Evolutionary conservation across 37 sponge, comb jelly and placozoan species (phyloP).

Genomic region (Amphimedon queenslandica): DNA sequence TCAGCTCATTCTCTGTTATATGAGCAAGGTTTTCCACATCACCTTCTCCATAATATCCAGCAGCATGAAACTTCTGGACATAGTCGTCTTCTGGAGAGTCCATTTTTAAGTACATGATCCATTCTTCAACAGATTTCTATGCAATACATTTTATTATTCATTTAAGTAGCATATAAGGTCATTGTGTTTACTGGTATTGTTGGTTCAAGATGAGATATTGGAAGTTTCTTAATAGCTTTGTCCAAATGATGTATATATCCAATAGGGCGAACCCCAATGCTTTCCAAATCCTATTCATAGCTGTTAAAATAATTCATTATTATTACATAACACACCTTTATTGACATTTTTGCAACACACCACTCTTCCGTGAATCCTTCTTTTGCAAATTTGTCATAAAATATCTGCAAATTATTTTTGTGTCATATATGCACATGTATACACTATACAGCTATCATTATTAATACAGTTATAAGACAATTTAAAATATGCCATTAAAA

Average conservation of each 20-base stretch:
- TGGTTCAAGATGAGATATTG: slow-evolving; percentile 32
- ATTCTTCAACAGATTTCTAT: slow-evolving; percentile 42
- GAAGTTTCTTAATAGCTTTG: slow-evolving; percentile 53
- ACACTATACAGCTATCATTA: too few species aligned
- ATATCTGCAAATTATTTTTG: slow-evolving; percentile 1
- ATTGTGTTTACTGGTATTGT: slow-evolving; percentile 47
- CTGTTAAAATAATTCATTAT: not conserved
- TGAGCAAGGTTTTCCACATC: slow-evolving; percentile 62
- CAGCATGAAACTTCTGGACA: slow-evolving; percentile 28
- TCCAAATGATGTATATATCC: slow-evolving; percentile 51
- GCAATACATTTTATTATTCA: not conserved
- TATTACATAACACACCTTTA: not conserved
- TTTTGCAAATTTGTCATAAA: slow-evolving; percentile 7
- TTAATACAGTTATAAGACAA: too few species aligned
- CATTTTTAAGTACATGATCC: slow-evolving; percentile 46
- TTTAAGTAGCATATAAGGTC: not conserved
- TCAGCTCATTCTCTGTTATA: slow-evolving; percentile 43
- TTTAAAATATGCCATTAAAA: too few species aligned
- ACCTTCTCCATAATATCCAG: slow-evolving; percentile 47
- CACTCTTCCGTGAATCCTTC: slow-evolving; percentile 9
- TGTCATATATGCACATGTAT: too few species aligned
- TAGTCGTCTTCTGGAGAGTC: slow-evolving; percentile 28
- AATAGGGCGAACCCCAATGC: slow-evolving; percentile 58
- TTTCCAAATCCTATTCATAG: slow-evolving; percentile 47
- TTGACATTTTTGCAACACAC: slow-evolving; percentile 4